Evolutionary conservation across 1,140 invertebrate genomes (phyloP).

Genomic region (Drosophila setifemur): DNA sequence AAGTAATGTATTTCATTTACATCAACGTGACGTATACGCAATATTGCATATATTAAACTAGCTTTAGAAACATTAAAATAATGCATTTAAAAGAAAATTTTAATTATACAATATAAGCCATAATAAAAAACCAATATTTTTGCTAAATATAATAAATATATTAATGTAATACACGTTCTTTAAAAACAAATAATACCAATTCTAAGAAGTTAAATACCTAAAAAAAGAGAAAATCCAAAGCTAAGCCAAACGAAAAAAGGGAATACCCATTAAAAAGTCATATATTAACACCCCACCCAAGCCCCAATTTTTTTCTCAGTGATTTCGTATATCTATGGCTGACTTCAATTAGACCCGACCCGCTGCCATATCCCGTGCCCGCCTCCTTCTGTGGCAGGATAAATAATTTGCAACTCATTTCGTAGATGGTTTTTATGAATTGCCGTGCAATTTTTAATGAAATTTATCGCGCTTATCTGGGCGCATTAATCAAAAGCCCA

Average conservation of each 20-base stretch:
- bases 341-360: constrained; percentile 34
- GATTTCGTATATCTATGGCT: constrained; percentile 3
- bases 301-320: constrained; percentile 10
- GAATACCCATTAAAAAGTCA: no score
- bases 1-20: not conserved
- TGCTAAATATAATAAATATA: not conserved
- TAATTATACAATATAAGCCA: no score
- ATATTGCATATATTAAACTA: not conserved
- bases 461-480: constrained; percentile 79
- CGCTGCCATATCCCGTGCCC: no score
- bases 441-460: constrained; percentile 81
- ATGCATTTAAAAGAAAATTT: no score
- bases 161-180: no score
- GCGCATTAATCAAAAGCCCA: constrained; percentile 74
- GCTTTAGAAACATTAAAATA: no score
- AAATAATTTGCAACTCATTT: constrained; percentile 81
- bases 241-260: no score
- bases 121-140: no score
- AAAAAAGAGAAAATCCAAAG: no score
- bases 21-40: not conserved
- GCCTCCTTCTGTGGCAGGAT: constrained; percentile 42
- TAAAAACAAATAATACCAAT: no score
- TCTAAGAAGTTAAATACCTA: no score
- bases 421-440: constrained; percentile 79
- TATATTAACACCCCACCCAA: no score